Base-by-base conservation (phyloP, 92 coral and sea anemone genomes). In the Diadumene lineata region DNA sequence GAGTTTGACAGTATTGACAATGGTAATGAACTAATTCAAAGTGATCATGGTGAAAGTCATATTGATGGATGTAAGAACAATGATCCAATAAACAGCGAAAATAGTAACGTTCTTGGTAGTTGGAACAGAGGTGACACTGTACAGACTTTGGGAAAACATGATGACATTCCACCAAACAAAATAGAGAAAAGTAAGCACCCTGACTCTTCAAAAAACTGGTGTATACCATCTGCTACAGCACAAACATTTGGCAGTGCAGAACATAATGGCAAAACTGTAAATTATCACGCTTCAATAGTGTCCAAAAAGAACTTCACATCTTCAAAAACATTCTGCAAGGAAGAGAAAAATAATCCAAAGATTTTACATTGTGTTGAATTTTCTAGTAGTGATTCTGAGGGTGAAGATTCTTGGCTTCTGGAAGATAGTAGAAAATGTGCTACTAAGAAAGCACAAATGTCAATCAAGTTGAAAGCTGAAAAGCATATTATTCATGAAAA, bases 351-450 rank as follows among this genome's bases (percentile, higher is more conserved):
- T 13, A 15, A 53, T 2, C 60, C 24, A 53, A 38, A 6, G 48
- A 43, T 75, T 21, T 61, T 77, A 63, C 61, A 53, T 31, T 22
- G 28, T 27, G 81, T 77, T 0, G 34, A 77, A 21, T 77, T 77
- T 33, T 65, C 81, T 0, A 73, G 78, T 66, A 67, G 74, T 22
- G 81, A 77, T 17, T 76, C 81, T 28, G 66, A 70, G 55, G 81
- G 67, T 51, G 81, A 76, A 15, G 73, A 76, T 50, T 76, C 81
- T 15, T 76, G 81, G 81, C 31, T 43, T 32, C 17, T 25, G 50
- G 73, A 31, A 13, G 26, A 25, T 60, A 3, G 19, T 7, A 46
- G 23, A 38, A 62, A 19, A 9, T 34, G 62, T 17, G 26, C 56
- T 6, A 58, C 31, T 58, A 58, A 53, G 19, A 21, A 3, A 21